Evolutionary conservation across 2,113 vertebrate species (phyloP).

Genomic region (Perca schrenkii): DNA sequence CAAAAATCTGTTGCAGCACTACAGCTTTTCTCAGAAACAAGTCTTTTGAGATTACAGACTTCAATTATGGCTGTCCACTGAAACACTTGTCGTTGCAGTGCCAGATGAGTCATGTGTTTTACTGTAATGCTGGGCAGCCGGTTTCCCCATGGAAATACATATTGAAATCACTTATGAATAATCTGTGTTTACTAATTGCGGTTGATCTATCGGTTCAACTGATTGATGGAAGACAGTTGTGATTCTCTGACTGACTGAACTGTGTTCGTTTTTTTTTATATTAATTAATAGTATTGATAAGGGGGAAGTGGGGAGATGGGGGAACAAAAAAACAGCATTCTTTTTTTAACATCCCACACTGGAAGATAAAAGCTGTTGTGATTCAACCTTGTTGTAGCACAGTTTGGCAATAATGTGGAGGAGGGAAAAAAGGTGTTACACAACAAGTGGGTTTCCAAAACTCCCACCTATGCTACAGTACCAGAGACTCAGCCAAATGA

Average conservation of each 20-base stretch:
- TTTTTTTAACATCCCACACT: slow-evolving; percentile 31
- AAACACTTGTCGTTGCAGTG: background rate
- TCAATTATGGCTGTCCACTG: background rate
- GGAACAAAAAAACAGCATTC: background rate
- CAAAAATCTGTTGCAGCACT: background rate
- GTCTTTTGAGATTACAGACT: background rate
- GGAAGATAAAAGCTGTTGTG: slow-evolving; percentile 59
- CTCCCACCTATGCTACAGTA: slow-evolving; percentile 67
- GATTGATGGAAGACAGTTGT: background rate
- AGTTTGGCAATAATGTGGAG: slow-evolving; percentile 67
- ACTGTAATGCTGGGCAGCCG: background rate
- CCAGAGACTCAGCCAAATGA: slow-evolving; percentile 55
- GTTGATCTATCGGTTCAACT: background rate
- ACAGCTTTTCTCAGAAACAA: background rate
- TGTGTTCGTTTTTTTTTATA: background rate
- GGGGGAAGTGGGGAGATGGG: background rate
- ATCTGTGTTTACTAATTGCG: background rate
- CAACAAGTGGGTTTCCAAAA: slow-evolving; percentile 68
- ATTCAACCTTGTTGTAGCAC: slow-evolving; percentile 61
- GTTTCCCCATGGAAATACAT: background rate
- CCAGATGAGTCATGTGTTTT: background rate
- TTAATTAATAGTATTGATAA: background rate
- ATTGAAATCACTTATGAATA: background rate
- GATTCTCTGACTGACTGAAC: background rate
- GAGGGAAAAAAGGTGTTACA: slow-evolving; percentile 72